phyloP scores from a whole-genome alignment of 2,888 invertebrate species.

The Temnothorax unifasciatus region DNA sequence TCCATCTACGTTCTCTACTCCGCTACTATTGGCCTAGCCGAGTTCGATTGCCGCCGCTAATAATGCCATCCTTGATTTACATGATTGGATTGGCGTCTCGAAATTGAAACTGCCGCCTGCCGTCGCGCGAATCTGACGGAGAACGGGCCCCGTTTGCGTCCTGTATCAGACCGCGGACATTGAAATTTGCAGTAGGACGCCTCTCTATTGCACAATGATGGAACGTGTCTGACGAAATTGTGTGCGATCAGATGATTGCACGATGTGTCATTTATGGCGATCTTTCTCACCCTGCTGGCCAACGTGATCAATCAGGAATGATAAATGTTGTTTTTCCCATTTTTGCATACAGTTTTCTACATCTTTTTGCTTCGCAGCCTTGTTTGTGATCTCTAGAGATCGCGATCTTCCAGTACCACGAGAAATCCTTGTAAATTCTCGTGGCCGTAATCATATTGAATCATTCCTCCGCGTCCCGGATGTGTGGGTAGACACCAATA shows the following conservation, averaged over 20 bases:
- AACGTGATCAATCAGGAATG: neutral
- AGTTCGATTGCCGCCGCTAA: conserved; percentile 84
- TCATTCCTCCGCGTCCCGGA: conserved; percentile 76
- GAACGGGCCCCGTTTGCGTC: conserved; percentile 49
- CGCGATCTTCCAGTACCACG: conserved; percentile 1
- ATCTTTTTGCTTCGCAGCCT: neutral
- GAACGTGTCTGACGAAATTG: conserved; percentile 1
- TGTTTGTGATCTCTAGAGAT: neutral
- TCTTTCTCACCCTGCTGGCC: neutral
- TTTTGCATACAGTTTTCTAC: neutral
- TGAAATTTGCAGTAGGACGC: conserved; percentile 64
- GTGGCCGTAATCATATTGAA: conserved; percentile 79
- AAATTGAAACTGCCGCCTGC: conserved; percentile 83
- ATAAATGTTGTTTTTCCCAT: neutral
- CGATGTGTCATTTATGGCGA: neutral
- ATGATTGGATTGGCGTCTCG: conserved; percentile 86
- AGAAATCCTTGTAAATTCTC: conserved; percentile 68
- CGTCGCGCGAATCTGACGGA: conserved; percentile 36
- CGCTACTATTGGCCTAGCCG: conserved; percentile 68
- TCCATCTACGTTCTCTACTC: conserved; percentile 56
- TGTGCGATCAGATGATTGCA: neutral
- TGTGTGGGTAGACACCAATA: conserved; percentile 72
- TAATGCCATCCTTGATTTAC: conserved; percentile 85
- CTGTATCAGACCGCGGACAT: conserved; percentile 73
- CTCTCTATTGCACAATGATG: conserved; percentile 36